Conservation (phyloP, 2,113 vertebrate genomes). For the Sander lucioperca region DNA sequence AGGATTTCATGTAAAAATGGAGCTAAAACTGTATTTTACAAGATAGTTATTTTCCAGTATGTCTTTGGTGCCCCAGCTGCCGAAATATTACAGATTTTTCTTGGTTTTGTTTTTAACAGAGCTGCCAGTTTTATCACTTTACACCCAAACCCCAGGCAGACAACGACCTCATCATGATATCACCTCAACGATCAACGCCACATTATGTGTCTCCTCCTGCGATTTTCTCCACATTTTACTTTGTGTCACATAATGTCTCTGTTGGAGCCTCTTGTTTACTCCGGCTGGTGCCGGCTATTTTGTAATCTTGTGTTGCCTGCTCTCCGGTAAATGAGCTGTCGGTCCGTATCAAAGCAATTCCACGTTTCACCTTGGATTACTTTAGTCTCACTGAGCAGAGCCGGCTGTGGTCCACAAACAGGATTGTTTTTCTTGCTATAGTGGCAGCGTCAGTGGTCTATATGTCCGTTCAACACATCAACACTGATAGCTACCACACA, state of each 20-base stretch:
- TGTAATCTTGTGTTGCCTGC: background rate
- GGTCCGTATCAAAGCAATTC: background rate
- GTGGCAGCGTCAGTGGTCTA: background rate
- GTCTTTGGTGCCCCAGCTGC: no score
- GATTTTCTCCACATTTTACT: background rate
- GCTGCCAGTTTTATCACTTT: no score
- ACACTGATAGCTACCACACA: background rate
- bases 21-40: no score
- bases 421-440: background rate
- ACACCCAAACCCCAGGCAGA: no score
- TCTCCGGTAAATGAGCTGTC: slow-evolving; percentile 16
- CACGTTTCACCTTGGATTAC: background rate
- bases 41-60: no score
- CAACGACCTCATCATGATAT: slow-evolving; percentile 5
- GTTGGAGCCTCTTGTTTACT: slow-evolving; percentile 8
- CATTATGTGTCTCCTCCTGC: background rate
- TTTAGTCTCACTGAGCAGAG: background rate
- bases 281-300: background rate
- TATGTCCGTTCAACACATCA: background rate
- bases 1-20: no score
- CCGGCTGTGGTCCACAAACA: background rate
- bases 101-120: no score
- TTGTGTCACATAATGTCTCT: background rate
- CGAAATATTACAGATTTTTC: no score
- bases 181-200: background rate